Conservation (phyloP, 2,888 invertebrate species). For the Tortrix viridana region DNA sequence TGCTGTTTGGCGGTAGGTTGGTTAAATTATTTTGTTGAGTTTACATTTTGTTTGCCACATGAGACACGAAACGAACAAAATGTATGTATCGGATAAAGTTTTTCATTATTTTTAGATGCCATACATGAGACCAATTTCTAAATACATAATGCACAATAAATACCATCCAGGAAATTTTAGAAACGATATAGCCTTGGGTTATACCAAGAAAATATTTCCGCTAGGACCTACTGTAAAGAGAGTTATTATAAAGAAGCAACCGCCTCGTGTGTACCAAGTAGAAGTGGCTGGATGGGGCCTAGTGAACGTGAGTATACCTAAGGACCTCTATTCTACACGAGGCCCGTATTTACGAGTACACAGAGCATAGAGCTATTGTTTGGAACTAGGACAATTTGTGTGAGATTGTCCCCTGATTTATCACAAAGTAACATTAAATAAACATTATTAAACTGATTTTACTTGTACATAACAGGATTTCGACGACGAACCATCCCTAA, state of each 20-base stretch:
- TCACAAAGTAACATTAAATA: no score
- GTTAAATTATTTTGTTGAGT: no score
- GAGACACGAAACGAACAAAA: neutral
- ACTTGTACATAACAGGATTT: conserved; percentile 37
- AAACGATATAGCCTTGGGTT: conserved; percentile 27
- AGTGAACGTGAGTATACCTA: conserved; percentile 29
- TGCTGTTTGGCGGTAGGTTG: no score
- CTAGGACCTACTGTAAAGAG: conserved; percentile 26
- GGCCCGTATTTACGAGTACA: no score
- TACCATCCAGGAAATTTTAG: conserved; percentile 6
- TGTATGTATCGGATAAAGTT: neutral
- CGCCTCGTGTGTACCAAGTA: neutral
- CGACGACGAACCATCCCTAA: conserved; percentile 27
- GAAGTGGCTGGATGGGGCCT: conserved; percentile 37
- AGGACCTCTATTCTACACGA: no score
- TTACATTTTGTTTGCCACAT: no score
- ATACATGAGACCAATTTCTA: conserved; percentile 1
- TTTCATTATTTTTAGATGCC: conserved; percentile 15
- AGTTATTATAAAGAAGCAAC: conserved; percentile 13
- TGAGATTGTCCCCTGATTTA: no score
- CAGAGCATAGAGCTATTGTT: no score
- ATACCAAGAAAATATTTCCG: conserved; percentile 1
- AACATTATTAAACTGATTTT: conserved; percentile 44
- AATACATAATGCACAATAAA: conserved; percentile 9
- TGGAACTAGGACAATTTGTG: no score